These are phyloP conservation scores for Lerista edwardsae DNA, from an alignment of 2,797 vertebrate species.

Conservation along the genomic window DNA sequence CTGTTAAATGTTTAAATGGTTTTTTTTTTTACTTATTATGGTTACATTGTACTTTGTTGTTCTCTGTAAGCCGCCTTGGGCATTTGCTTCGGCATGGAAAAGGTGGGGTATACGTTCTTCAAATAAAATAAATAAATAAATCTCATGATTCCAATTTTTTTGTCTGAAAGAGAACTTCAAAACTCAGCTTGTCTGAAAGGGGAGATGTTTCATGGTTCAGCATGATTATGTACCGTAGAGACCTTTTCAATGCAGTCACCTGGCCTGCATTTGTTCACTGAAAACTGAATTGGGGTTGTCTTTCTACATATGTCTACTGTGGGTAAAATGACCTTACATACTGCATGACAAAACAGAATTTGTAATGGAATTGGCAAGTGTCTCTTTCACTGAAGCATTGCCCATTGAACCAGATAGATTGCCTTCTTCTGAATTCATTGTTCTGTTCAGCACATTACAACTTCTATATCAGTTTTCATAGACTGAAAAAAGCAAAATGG, in stretches of 20 bases:
- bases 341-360: constrained; percentile 44
- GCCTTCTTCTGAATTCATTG: constrained; percentile 17
- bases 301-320: constrained; percentile 46
- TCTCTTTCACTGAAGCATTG: constrained; percentile 59
- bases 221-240: constrained; percentile 55
- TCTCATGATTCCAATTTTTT: no score
- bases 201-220: constrained; percentile 64
- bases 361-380: constrained; percentile 51
- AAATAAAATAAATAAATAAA: no score
- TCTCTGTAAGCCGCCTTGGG: no score
- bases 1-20: no score
- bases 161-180: constrained; percentile 62
- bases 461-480: background rate
- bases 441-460: background rate
- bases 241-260: constrained; percentile 43
- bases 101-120: no score
- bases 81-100: no score
- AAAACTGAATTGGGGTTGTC: constrained; percentile 66
- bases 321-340: constrained; percentile 40
- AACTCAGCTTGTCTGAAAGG: constrained; percentile 44
- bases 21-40: no score
- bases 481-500: background rate
- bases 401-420: constrained; percentile 54
- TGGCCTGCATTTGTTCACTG: constrained; percentile 46
- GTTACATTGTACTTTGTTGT: no score